These are phyloP conservation scores for Hylomyscus alleni DNA, from an alignment of 2,797 vertebrate species.

Conservation along the genomic window DNA sequence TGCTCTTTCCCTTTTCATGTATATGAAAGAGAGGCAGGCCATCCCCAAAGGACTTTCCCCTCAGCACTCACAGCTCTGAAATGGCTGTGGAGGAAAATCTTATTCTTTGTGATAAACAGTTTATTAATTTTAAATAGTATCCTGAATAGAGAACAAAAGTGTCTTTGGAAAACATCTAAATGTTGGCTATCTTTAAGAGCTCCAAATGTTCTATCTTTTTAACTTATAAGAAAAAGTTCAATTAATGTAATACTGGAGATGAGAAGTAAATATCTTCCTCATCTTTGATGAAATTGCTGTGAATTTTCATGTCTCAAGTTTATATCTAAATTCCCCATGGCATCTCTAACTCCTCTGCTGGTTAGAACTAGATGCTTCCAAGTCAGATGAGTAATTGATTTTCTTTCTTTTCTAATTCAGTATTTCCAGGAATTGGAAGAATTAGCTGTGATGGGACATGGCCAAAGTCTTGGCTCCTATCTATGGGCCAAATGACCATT, in stretches of 20 bases:
- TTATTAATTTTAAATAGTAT: not conserved
- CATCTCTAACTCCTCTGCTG: slow-evolving; percentile 16
- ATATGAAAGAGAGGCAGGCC: not conserved
- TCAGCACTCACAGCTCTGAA: not conserved
- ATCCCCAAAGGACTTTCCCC: not conserved
- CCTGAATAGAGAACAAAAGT: not conserved
- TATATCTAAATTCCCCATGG: not conserved
- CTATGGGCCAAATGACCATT: slow-evolving; percentile 32
- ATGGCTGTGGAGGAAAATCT: not conserved
- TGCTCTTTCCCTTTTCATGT: not conserved
- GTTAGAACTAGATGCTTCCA: not conserved
- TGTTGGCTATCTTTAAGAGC: slow-evolving; percentile 1
- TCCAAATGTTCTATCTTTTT: slow-evolving; percentile 25
- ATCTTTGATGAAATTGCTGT: slow-evolving; percentile 21
- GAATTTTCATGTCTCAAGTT: slow-evolving; percentile 28
- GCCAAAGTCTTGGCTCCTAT: not conserved
- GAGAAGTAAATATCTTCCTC: not conserved
- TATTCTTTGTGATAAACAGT: slow-evolving; percentile 6
- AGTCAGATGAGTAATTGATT: slow-evolving; percentile 47
- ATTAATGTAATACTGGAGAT: not conserved
- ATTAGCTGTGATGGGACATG: not conserved
- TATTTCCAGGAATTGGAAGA: slow-evolving; percentile 68
- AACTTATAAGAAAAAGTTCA: not conserved
- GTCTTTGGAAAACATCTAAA: slow-evolving; percentile 39
- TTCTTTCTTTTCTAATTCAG: slow-evolving; percentile 68